Evolutionary conservation across 2,113 vertebrate species (phyloP), one percentile per base, ranked within the genome.

Genomic region (Platysternon megacephalum): DNA sequence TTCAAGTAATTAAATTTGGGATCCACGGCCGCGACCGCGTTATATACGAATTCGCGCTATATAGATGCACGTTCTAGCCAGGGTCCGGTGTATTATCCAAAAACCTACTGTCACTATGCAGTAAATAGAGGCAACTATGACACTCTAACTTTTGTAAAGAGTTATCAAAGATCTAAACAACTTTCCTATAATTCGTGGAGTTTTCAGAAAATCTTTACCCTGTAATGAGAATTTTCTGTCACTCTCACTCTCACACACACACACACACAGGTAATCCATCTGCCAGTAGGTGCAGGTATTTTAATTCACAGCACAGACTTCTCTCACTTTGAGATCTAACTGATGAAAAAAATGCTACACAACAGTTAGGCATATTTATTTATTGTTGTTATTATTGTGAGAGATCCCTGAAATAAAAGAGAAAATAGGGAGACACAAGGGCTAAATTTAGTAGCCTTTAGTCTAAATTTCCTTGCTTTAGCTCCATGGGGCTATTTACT

Each of bases 61-160:
- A 49, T 49, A 49, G 13, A 49, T 49, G 49, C 49, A 5, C 49
- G 13, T 49, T 49, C 49, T 49, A 49, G 49, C 4, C 4, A 49
- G 13, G 2, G 49, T 49, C 49, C 13, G 13, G 49, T 49, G 49
- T 49, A 32, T 78, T 11, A n/a, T 65, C 2, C 13, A 61, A 5
- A 51, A 84, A 61, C 74, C 28, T 1, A n/a, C 19, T 39, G 8
- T 8, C 51, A 3, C 74, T 51, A 52, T 46, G 49, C 26, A 5
- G 0, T 5, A 44, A 49, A 79, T 13, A 55, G 52, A 2, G 46
- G 22, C 84, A 9, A 17, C 76, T 2, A 8, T 6, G 2, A 35
- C 0, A 5, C 4, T n/a, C 49, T 44, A 0, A 0, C 2, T 79
- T 76, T n/a, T 28, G 65, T 68, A 46, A 76, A 0, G n/a, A 11